A percentile compares a stretch with the other conserved stretches of the same genome.
Evolutionary conservation across 2,888 invertebrate genomes (phyloP).

Genomic region (Melangyna quadrimaculata): DNA sequence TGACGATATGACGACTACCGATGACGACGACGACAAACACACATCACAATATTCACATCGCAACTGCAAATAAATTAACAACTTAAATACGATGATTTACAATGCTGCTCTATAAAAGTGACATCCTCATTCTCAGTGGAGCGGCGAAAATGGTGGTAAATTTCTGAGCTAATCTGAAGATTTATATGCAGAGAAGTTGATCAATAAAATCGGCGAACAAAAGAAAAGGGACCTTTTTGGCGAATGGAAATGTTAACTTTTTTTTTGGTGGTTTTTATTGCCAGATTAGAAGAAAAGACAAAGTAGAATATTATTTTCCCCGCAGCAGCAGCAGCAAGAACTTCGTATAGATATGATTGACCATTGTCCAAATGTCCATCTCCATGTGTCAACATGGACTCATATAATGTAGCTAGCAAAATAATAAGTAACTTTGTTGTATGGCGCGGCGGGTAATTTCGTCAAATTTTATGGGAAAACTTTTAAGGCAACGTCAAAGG

Average conservation of each 20-base stretch:
- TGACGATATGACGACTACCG: background rate
- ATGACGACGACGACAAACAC: background rate
- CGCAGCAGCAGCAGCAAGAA: background rate
- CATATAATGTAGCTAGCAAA: background rate
- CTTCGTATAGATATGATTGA: constrained; percentile 36
- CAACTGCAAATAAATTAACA: constrained; percentile 76
- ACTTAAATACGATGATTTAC: constrained; percentile 74
- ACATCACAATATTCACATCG: constrained; percentile 23
- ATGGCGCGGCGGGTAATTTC: constrained; percentile 25
- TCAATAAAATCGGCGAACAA: constrained; percentile 76
- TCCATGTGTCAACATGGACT: constrained; percentile 25
- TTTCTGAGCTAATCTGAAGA: constrained; percentile 76
- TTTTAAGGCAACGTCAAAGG: constrained; percentile 34
- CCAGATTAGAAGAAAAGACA: constrained; percentile 72
- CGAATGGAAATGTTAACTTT: constrained; percentile 65
- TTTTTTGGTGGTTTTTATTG: constrained; percentile 74
- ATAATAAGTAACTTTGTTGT: constrained; percentile 44
- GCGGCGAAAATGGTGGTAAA: constrained; percentile 52
- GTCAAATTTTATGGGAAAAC: constrained; percentile 64
- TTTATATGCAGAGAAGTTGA: constrained; percentile 80
- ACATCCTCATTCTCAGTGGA: constrained; percentile 26
- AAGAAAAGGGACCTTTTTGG: constrained; percentile 41
- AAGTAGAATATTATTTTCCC: constrained; percentile 48
- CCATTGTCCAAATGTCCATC: constrained; percentile 56
- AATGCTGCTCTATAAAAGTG: constrained; percentile 75